Evolutionary conservation across 2,797 vertebrate species (phyloP), one percentile per base, ranked within the genome.

Genomic region (Anableps anableps): DNA sequence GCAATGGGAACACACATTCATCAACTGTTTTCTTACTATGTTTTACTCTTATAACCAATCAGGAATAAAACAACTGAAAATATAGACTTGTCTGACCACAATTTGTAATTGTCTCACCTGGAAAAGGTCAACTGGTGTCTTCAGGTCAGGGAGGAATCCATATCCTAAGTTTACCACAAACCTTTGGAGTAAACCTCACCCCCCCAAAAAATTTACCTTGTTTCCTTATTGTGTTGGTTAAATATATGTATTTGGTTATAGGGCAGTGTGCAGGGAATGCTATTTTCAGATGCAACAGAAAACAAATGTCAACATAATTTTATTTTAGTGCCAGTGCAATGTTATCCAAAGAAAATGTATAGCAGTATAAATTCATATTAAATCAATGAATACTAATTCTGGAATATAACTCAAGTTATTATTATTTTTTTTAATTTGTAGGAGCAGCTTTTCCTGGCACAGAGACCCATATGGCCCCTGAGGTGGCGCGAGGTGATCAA

Each of bases 381-480:
- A 53, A 53, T 2, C 26, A 3, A 55, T 55, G 26, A 21, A 55
- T 23, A 26, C 26, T 62, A 9, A 64, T 68, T 26, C 4, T 41
- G 21, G 38, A 26, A 36, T 13, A 41, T 11, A 68, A 14, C 36
- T 43, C 23, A 23, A 26, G 10, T 68, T 58, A 51, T 70, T 64
- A 6, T 36, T 66, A 5, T 48, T 50, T 80, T 58, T 29, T 29
- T 58, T 26, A n/a, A 0, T 13, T 0, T 50, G 50, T 8, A 95
- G 93, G 93, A 41, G 76, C 87, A 0, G 91, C 79, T 10, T 83
- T 94, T 76, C 89, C 89, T 0, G 99, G 99, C 83, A 99, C 98
- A 0, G 97, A 99, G 94, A 98, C 97, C 11, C 99, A 99, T 91
- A 97, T 99, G 97, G 97, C 99, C n/a, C 99, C 99, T 0, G 99